Percentiles rank a stretch among this genome's conserved stretches.
These are phyloP conservation scores for pig (Sus scrofa) DNA, from an alignment of 2,113 vertebrate species.

Conservation along the genomic window T2T-Sscrofa CM000816.6:7762001-7762500, in stretches of 20 bases:
- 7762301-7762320: slow-evolving; percentile 74
- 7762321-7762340: slow-evolving; percentile 63
- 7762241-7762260: slow-evolving; percentile 22
- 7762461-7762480: background rate
- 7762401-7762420: background rate
- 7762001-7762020: slow-evolving; percentile 66
- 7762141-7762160: slow-evolving; percentile 20
- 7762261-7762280: slow-evolving; percentile 59
- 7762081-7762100: slow-evolving; percentile 39
- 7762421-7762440: background rate
- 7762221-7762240: slow-evolving; percentile 33
- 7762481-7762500: background rate
- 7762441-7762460: background rate
- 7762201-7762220: slow-evolving; percentile 16
- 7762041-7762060: slow-evolving; percentile 67
- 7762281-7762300: slow-evolving; percentile 66
- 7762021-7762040: slow-evolving; percentile 78
- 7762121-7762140: background rate
- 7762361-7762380: slow-evolving; percentile 48
- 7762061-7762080: slow-evolving; percentile 52
- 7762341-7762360: slow-evolving; percentile 65
- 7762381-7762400: slow-evolving; percentile 21
- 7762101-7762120: slow-evolving; percentile 19
- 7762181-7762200: slow-evolving; percentile 8
- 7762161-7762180: slow-evolving; percentile 39